Conservation (phyloP, 1,140 invertebrate genomes). For the Drosophila erecta region DNA sequence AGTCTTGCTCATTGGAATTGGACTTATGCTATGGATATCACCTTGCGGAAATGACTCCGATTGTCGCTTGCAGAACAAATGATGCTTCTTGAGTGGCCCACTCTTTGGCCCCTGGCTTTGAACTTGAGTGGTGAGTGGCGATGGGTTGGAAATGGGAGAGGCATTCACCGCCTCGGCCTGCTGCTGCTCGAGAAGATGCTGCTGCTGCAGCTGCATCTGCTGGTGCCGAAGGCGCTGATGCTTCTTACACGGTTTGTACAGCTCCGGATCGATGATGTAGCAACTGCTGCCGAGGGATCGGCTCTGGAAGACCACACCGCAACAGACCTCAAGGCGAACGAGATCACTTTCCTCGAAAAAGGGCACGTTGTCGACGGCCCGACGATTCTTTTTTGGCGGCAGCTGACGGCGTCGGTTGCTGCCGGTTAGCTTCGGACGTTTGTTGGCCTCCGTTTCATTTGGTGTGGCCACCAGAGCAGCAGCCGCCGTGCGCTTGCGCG, state of each 20-base stretch:
- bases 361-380: constrained; percentile 59
- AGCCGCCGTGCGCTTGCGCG: constrained; percentile 74
- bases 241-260: constrained; percentile 73
- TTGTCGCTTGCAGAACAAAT: constrained; percentile 81
- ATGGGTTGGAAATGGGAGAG: neutral
- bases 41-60: constrained; percentile 79
- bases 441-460: constrained; percentile 1
- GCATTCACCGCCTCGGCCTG: neutral
- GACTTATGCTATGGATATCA: constrained; percentile 74
- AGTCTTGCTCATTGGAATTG: constrained; percentile 80
- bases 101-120: constrained; percentile 45
- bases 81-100: constrained; percentile 79
- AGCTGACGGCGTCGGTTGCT: constrained; percentile 66
- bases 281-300: constrained; percentile 51
- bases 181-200: constrained; percentile 3
- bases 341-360: constrained; percentile 76
- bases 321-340: constrained; percentile 68
- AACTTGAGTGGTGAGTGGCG: constrained; percentile 12
- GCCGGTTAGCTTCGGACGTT: constrained; percentile 37
- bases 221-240: constrained; percentile 50
- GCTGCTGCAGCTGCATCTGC: constrained; percentile 34
- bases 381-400: constrained; percentile 59
- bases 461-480: constrained; percentile 34
- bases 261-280: constrained; percentile 70
- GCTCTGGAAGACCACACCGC: constrained; percentile 77